phyloP scores from a whole-genome alignment of 1,140 invertebrate genomes.

The Pogonomyrmex californicus region DNA sequence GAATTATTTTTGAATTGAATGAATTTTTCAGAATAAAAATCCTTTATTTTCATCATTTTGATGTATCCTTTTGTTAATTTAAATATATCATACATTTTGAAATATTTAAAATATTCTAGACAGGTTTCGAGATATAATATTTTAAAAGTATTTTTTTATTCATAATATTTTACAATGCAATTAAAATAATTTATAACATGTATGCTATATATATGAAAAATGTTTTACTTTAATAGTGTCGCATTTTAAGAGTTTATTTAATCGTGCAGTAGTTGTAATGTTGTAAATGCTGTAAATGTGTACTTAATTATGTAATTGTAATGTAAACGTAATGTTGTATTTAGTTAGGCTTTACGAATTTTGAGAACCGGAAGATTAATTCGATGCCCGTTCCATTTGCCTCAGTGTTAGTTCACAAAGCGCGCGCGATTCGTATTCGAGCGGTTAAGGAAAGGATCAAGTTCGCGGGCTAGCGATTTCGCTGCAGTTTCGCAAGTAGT shows the following conservation, averaged over 20 bases:
- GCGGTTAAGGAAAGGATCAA: slow-evolving; percentile 57
- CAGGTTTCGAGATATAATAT: background rate
- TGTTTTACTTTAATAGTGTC: background rate
- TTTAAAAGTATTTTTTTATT: background rate
- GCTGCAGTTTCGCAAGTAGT: slow-evolving; percentile 61
- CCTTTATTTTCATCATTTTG: background rate
- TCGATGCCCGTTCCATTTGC: background rate
- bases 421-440: slow-evolving; percentile 49
- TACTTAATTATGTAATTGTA: background rate
- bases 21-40: background rate
- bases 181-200: background rate
- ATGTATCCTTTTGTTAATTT: background rate
- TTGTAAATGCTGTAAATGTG: too few relatives aligned
- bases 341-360: slow-evolving; percentile 1
- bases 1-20: too few relatives aligned
- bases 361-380: slow-evolving; percentile 18
- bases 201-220: background rate
- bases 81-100: background rate
- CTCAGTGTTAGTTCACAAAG: slow-evolving; percentile 30
- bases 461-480: slow-evolving; percentile 51
- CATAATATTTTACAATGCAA: background rate
- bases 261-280: background rate
- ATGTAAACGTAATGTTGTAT: background rate
- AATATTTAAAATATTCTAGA: background rate
- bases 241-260: background rate